These are phyloP conservation scores for Oxytorus armatus DNA, from an alignment of 2,888 invertebrate genomes.

Conservation along the genomic window DNA sequence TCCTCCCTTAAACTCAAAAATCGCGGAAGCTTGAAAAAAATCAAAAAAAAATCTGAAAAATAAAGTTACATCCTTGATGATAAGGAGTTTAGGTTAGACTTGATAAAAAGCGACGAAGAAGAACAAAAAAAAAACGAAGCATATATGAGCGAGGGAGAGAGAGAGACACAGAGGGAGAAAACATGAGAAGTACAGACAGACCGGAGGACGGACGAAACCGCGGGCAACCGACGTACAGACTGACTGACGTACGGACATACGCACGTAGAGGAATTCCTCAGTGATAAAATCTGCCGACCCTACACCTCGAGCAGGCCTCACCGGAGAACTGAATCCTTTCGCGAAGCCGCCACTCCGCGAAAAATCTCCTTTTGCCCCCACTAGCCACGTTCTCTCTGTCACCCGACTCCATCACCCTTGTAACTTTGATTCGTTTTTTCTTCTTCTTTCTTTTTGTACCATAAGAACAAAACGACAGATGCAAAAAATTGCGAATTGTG, in stretches of 20 bases:
- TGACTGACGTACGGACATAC: conserved; percentile 67
- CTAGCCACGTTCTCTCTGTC: conserved; percentile 60
- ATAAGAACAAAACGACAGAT: background rate
- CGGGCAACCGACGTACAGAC: conserved; percentile 59
- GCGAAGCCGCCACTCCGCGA: conserved; percentile 69
- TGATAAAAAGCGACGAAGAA: conserved; percentile 24
- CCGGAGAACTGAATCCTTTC: conserved; percentile 66
- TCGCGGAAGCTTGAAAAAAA: conserved; percentile 5
- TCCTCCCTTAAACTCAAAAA: no score
- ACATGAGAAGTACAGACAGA: conserved; percentile 6
- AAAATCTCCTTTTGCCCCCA: conserved; percentile 59
- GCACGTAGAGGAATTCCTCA: conserved; percentile 79
- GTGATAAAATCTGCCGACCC: conserved; percentile 81
- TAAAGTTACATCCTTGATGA: background rate
- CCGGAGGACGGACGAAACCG: conserved; percentile 54
- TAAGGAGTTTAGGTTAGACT: background rate
- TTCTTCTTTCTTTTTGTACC: conserved; percentile 19
- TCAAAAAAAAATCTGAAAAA: background rate
- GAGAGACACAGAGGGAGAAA: conserved; percentile 30
- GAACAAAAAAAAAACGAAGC: background rate
- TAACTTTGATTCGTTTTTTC: conserved; percentile 57
- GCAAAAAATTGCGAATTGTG: conserved; percentile 30
- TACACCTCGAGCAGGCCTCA: conserved; percentile 75
- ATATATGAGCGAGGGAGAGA: conserved; percentile 10
- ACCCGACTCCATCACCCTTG: conserved; percentile 63